Base-by-base conservation (phyloP, 2,888 invertebrate genomes). In the Macrophya annulata region DNA sequence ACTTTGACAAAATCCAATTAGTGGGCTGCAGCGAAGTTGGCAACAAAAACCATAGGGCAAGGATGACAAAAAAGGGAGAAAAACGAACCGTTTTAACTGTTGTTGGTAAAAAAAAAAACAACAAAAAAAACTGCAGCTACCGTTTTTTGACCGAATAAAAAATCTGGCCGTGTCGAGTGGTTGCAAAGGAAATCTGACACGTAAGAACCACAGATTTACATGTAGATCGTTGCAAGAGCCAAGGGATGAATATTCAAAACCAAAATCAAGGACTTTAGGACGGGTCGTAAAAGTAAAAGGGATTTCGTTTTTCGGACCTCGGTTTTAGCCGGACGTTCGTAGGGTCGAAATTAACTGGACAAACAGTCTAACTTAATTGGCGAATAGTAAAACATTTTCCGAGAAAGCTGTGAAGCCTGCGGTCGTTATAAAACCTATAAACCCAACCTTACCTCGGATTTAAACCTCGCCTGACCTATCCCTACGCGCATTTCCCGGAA, bases 241-340 rank as follows among this genome's bases (percentile, higher is more conserved):
- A 8, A 40, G 81, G 59, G 59, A 62, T 59, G 81, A 81, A 83
- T 83, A 68, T 83, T 48, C 68, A 83, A 83, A 83, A 71, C 83
- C 31, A 68, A 83, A 83, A 68, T 68, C 83, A 83, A 51, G 71
- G 68, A 83, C 25, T 83, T 68, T 68, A 71, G 83, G 68, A 10
- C 48, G 48, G 83, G 83, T 83, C 83, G 83, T 83, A 83, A 83
- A 83, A 51, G 83, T 51, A 71, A 83, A 83, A 83, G 83, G 83
- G 83, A 83, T 65, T 65, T 83, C 17, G 59, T 71, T 83, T 83
- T 83, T 82, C 82, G 71, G 68, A 37, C 82, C 48, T 45, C 48
- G 25, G 48, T 15, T 31, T 31, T 65, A 21, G 65, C 40, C 51
- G 25, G 65, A 37, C 37, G 71, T 48, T 83, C 37, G 48, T 51